Evolutionary conservation across 2,888 invertebrate species (phyloP), one percentile per base, ranked within the genome.

Genomic region (Pachycephus smyrnensis): DNA sequence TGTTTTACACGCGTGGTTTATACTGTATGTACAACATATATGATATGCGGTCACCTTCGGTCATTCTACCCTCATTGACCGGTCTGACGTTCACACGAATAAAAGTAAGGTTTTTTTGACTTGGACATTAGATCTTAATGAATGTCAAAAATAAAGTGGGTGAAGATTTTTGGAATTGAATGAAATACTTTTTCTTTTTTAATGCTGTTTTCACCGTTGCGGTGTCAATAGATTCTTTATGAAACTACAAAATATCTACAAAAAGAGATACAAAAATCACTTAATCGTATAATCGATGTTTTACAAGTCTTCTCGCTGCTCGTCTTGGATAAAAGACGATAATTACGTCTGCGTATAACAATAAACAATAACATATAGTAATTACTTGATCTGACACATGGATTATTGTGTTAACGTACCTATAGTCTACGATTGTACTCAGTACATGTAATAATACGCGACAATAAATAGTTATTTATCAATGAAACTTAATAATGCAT

Each of bases 231-330:
- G 0, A 2, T 55, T 55, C 55, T 55, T 55, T 55, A 55, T 55
- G 55, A 55, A 55, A 55, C 71, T 30, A 71, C 31, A 71, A 71
- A 71, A 71, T 71, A 33, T 71, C 12, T 71, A 71, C 71, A 71
- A 71, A 71, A 71, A 15, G 12, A 31, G 31, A 32, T 71, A 71
- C 31, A 71, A 71, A 71, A 71, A 71, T 71, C 31, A 33, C 31
- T 71, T 71, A 71, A 32, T 15, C 12, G 33, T 33, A 31, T 32
- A 71, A 71, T 71, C 71, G 71, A 71, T 71, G 71, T 71, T 71
- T 71, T 23, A 32, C 23, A 55, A 55, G 55, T 55, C 55, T 55
- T 55, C 55, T 55, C 3, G 23, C 23, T 9, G 9, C 55, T 55
- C 55, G 55, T 55, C 55, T 55, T 23, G 55, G 9, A 55, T 55